Conservation (phyloP, 2,888 invertebrate genomes). For the Busseola fusca region DNA sequence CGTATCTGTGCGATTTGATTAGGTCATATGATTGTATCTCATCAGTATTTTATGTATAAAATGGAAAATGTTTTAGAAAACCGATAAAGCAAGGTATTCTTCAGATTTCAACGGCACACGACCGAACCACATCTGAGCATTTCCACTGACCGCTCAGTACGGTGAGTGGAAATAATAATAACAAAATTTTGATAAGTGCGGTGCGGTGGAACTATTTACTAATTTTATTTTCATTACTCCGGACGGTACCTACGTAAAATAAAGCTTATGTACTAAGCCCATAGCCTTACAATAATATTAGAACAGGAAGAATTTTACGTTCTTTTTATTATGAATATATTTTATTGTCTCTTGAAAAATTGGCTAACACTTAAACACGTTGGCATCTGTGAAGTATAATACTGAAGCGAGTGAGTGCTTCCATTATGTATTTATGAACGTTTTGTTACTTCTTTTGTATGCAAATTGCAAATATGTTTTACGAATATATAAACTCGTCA, state of each 20-base stretch:
- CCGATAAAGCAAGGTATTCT: not conserved
- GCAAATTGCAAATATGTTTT: conserved; percentile 26
- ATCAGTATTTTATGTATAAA: not conserved
- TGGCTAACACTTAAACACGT: conserved; percentile 48
- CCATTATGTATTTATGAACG: conserved; percentile 38
- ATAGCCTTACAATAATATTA: conserved; percentile 51
- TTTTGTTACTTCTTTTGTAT: conserved; percentile 29
- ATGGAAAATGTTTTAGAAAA: not conserved
- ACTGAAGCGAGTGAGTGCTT: conserved; percentile 28
- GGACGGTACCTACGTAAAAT: not conserved
- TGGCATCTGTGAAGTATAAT: conserved; percentile 20
- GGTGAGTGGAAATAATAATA: too few relatives aligned
- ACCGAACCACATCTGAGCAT: too few relatives aligned
- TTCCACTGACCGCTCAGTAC: not conserved
- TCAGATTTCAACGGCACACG: not conserved
- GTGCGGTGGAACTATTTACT: not conserved
- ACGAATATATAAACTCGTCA: conserved; percentile 1
- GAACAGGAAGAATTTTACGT: conserved; percentile 52
- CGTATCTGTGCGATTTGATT: not conserved
- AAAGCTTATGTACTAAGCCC: conserved; percentile 12
- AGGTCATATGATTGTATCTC: too few relatives aligned
- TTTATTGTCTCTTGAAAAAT: conserved; percentile 52
- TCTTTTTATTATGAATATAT: conserved; percentile 56
- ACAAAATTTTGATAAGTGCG: not conserved
- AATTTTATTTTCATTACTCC: not conserved